Conservation (phyloP, 2,888 invertebrate species). For the Epistrophella euchroma region DNA sequence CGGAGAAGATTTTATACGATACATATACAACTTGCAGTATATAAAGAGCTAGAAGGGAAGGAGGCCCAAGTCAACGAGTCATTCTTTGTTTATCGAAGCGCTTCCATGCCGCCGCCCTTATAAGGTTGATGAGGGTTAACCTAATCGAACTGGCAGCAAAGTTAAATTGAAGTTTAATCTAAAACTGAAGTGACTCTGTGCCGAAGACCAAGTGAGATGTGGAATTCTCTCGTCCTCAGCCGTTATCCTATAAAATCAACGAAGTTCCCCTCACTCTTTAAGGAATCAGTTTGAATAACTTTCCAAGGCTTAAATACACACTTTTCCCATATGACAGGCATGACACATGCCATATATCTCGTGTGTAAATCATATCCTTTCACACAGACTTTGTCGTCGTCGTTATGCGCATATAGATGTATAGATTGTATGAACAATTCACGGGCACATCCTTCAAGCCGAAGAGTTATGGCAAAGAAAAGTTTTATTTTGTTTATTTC, state of each 20-base stretch:
- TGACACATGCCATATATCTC: slow-evolving; percentile 11
- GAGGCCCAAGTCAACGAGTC: slow-evolving; percentile 5
- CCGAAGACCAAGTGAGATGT: slow-evolving; percentile 45
- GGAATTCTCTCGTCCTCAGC: neutral
- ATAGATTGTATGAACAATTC: neutral
- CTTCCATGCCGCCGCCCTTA: slow-evolving; percentile 19
- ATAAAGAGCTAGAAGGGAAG: neutral
- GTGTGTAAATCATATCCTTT: slow-evolving; percentile 28
- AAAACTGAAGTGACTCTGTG: slow-evolving; percentile 70
- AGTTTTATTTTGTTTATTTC: slow-evolving; percentile 54
- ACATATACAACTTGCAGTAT: slow-evolving; percentile 41
- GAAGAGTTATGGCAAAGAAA: slow-evolving; percentile 35
- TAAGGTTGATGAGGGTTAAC: slow-evolving; percentile 67
- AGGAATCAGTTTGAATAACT: slow-evolving; percentile 70
- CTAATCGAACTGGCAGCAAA: slow-evolving; percentile 74
- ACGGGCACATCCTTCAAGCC: slow-evolving; percentile 22
- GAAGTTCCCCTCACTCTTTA: slow-evolving; percentile 38
- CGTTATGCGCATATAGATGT: neutral
- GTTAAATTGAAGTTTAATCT: slow-evolving; percentile 75
- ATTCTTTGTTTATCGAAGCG: slow-evolving; percentile 12
- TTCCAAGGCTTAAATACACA: slow-evolving; percentile 27
- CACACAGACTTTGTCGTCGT: slow-evolving; percentile 4
- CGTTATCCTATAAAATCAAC: slow-evolving; percentile 10
- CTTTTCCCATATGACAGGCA: slow-evolving; percentile 9
- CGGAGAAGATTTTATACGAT: slow-evolving; percentile 56